Conservation (phyloP, 2,888 invertebrate species). For the Druceiella hillmani region DNA sequence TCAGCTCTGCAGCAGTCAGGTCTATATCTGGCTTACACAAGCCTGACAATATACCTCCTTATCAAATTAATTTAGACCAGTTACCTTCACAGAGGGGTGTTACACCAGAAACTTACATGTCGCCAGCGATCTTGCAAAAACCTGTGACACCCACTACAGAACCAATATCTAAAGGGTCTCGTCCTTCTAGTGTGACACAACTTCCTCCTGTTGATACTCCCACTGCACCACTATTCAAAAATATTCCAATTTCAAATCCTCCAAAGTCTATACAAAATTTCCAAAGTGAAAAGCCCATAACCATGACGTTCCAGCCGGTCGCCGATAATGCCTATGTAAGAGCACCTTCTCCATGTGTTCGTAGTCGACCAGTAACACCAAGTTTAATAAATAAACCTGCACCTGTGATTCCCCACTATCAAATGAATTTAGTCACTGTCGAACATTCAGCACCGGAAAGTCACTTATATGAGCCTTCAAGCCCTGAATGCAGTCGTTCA, state of each 20-base stretch:
- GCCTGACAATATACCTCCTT: conserved; percentile 58
- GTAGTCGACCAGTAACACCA: conserved; percentile 60
- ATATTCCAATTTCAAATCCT: conserved; percentile 27
- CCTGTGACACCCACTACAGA: conserved; percentile 42
- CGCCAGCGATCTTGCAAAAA: conserved; percentile 39
- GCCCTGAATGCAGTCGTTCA: conserved; percentile 55
- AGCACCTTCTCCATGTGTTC: conserved; percentile 50
- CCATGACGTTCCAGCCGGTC: conserved; percentile 62
- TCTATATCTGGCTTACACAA: conserved; percentile 54
- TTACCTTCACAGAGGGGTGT: conserved; percentile 53
- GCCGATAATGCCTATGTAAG: conserved; percentile 49
- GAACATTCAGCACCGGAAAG: conserved; percentile 56
- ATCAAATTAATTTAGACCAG: conserved; percentile 58
- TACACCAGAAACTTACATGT: conserved; percentile 50
- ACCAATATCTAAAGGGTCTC: conserved; percentile 26
- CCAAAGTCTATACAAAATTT: conserved; percentile 35
- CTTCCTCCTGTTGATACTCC: too few species aligned
- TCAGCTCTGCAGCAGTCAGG: conserved; percentile 34
- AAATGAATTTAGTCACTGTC: conserved; percentile 68
- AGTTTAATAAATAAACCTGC: conserved; percentile 70
- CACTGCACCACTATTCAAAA: conserved; percentile 28
- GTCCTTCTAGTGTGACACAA: neutral
- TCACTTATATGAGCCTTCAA: conserved; percentile 56
- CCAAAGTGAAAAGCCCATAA: conserved; percentile 48
- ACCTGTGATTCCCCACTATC: conserved; percentile 71